Evolutionary conservation across 2,888 invertebrate genomes (phyloP).

Genomic region (Ichneumon xanthorius): DNA sequence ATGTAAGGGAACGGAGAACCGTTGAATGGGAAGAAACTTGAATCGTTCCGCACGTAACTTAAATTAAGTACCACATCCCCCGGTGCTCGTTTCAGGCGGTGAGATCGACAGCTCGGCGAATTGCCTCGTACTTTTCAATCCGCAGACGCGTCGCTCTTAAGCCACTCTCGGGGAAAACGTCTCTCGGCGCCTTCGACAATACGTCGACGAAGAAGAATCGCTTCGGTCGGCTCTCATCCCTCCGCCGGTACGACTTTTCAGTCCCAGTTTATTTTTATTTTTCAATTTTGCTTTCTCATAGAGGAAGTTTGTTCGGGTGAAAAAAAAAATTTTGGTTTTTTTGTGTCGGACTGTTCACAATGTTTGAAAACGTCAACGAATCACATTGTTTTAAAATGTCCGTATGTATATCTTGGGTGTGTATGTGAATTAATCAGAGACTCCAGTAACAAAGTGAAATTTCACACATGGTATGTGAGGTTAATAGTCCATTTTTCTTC

Average conservation of each 20-base stretch:
- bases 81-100: conserved; percentile 19
- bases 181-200: conserved; percentile 14
- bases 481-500: too few relatives aligned
- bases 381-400: too few relatives aligned
- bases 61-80: conserved; percentile 57
- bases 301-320: too few relatives aligned
- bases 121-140: conserved; percentile 62
- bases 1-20: conserved; percentile 37
- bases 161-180: conserved; percentile 21
- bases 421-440: too few relatives aligned
- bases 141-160: conserved; percentile 37
- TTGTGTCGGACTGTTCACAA: conserved; percentile 17
- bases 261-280: conserved; percentile 39
- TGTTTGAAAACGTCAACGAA: too few relatives aligned
- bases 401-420: too few relatives aligned
- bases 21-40: conserved; percentile 55
- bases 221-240: conserved; percentile 35
- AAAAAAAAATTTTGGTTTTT: too few relatives aligned
- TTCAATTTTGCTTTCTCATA: background rate
- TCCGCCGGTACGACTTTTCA: conserved; percentile 37
- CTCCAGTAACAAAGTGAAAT: too few relatives aligned
- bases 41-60: conserved; percentile 59
- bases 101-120: conserved; percentile 65
- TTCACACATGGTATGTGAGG: too few relatives aligned
- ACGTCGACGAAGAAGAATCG: conserved; percentile 55